Base-by-base conservation (phyloP, 53 echinoderm and acorn worm species). In the Holothuria scabra region DNA sequence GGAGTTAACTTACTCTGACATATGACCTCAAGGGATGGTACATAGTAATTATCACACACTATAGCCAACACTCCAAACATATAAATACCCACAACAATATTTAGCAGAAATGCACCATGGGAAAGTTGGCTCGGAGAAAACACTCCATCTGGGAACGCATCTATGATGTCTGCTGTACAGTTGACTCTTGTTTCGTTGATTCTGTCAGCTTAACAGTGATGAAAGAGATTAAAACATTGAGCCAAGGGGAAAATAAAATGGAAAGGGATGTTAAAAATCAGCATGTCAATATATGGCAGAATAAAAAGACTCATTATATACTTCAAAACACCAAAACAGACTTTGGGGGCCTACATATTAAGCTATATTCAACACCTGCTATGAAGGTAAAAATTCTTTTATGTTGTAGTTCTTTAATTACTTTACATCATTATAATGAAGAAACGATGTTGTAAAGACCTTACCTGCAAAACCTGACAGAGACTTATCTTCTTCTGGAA, bases 31-130 rank as follows among this genome's bases (percentile, higher is more conserved):
- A 84, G 7, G 4, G 84, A 70, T 14, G 84, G 84, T 12, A 84
- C 84, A 71, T 28, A 84, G n/a, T 71, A 84, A 29, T 52, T 70
- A 70, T 69, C 57, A 71, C 84, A 84, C n/a, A 84, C 35, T 58
- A 70, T 70, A 12, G 58, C 84, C 12, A 84, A 70, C 0, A 71
- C 71, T 18, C 84, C 84, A 46, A 69, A 84, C 21, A 84, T 70
- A 18, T 84, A 84, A 11, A 60, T 30, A 20, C 56, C 84, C 35
- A 84, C 46, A 4, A 68, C 37, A 57, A 84, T 57, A 59, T 84
- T 58, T 11, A 84, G n/a, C 21, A 84, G n/a, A 46, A 84, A 57
- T 25, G 84, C 84, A 14, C 84, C 84, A 11, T 52, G 69, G n/a
- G 35, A 14, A 28, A 69, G 58, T 60, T 84, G 71, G 4, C 34